Conservation (phyloP, 2,888 invertebrate genomes). For the Hydraecia micacea region DNA sequence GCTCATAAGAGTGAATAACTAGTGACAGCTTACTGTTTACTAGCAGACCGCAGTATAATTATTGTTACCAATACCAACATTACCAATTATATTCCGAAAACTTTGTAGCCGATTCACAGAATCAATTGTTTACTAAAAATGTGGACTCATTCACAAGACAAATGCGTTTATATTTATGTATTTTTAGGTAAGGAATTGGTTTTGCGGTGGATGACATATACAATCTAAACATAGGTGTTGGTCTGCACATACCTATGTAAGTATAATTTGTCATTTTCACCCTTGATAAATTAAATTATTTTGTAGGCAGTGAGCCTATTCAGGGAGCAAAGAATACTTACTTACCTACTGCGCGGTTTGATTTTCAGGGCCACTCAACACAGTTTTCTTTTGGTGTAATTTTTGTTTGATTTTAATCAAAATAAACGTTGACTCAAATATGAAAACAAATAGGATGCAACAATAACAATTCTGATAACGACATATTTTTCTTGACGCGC, state of each 20-base stretch:
- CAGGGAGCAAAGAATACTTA: not conserved
- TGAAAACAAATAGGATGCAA: slow-evolving; percentile 24
- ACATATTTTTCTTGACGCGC: slow-evolving; percentile 12
- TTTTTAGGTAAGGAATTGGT: not conserved
- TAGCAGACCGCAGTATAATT: slow-evolving; percentile 31
- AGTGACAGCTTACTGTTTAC: slow-evolving; percentile 55
- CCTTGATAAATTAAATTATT: not conserved
- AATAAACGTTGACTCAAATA: slow-evolving; percentile 27
- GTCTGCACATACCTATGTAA: not conserved
- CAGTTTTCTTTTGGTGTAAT: slow-evolving; percentile 14
- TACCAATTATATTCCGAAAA: slow-evolving; percentile 44
- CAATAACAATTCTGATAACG: slow-evolving; percentile 28
- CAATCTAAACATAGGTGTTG: not conserved
- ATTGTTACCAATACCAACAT: slow-evolving; percentile 29
- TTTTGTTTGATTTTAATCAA: slow-evolving; percentile 11
- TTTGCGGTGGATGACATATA: slow-evolving; percentile 1
- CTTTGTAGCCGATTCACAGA: slow-evolving; percentile 20
- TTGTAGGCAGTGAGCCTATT: not conserved
- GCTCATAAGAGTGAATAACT: slow-evolving; percentile 58
- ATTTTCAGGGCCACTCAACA: not conserved
- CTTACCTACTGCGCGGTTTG: not conserved
- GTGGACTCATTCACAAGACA: slow-evolving; percentile 3
- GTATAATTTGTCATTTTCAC: not conserved
- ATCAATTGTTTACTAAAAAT: slow-evolving; percentile 17
- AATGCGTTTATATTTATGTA: not conserved